Percentiles rank a stretch among this genome's conserved stretches.
phyloP scores from a whole-genome alignment of 2,113 vertebrate species.

The Saccopteryx leptura region DNA sequence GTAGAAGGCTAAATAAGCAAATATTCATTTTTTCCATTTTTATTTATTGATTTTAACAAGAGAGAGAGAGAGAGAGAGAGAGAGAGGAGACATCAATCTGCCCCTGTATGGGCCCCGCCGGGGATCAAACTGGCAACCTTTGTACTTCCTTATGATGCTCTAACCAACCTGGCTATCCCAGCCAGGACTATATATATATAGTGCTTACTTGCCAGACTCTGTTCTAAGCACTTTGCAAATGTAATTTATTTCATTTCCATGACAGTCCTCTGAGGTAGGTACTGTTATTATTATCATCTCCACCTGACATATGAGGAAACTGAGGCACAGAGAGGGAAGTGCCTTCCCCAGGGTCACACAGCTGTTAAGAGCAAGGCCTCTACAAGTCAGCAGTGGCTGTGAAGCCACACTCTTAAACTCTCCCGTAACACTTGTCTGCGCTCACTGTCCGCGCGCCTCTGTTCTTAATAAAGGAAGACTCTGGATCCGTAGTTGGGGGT shows the following conservation, averaged over 20 bases:
- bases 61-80: too few relatives aligned
- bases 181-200: too few relatives aligned
- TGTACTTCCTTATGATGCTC: too few relatives aligned
- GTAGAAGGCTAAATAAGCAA: background rate
- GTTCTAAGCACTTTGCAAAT: background rate
- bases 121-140: too few relatives aligned
- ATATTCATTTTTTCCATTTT: background rate
- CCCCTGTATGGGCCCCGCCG: too few relatives aligned
- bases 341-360: background rate
- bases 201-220: background rate
- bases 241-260: background rate
- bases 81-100: too few relatives aligned
- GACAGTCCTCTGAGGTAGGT: too few relatives aligned
- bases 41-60: too few relatives aligned
- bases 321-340: background rate
- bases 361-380: background rate
- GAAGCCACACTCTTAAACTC: background rate
- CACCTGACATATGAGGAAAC: background rate
- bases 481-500: rapidly evolving
- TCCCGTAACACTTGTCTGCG: rapidly evolving
- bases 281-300: background rate
- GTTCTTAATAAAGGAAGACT: background rate
- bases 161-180: too few relatives aligned
- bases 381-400: background rate
- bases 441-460: background rate